A percentile compares a stretch with the other conserved stretches of the same genome.
These are phyloP conservation scores for Damaliscus lunatus DNA, from an alignment of 2,113 vertebrate genomes.

Conservation along the genomic window DNA sequence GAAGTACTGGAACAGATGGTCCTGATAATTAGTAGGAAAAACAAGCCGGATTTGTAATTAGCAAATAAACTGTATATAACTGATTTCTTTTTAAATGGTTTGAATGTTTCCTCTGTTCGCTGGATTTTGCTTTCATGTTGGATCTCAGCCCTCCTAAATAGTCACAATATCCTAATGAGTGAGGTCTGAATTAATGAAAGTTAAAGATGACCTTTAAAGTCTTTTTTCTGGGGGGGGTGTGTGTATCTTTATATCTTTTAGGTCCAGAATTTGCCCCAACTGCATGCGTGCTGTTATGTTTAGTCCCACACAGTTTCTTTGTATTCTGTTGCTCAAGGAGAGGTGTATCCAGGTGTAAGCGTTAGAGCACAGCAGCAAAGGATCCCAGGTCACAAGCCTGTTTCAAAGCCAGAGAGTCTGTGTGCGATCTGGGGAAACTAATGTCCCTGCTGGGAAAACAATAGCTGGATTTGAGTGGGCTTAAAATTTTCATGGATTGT, in stretches of 20 bases:
- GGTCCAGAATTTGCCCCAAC: background rate
- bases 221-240: fast-evolving
- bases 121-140: background rate
- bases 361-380: background rate
- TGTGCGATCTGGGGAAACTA: background rate
- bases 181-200: background rate
- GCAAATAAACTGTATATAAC: background rate
- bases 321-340: background rate
- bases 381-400: background rate
- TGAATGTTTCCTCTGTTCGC: background rate
- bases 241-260: background rate
- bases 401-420: background rate
- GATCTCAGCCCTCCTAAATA: background rate
- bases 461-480: background rate
- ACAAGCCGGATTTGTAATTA: background rate
- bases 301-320: background rate
- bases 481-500: background rate
- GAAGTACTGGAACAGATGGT: background rate
- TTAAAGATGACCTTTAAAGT: background rate
- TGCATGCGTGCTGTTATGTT: background rate
- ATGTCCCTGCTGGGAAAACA: background rate
- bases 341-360: background rate
- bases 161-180: background rate
- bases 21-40: background rate
- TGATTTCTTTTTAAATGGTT: background rate